Evolutionary conservation across 2,113 vertebrate genomes (phyloP).

Genomic region (Gorsachius goisagi): DNA sequence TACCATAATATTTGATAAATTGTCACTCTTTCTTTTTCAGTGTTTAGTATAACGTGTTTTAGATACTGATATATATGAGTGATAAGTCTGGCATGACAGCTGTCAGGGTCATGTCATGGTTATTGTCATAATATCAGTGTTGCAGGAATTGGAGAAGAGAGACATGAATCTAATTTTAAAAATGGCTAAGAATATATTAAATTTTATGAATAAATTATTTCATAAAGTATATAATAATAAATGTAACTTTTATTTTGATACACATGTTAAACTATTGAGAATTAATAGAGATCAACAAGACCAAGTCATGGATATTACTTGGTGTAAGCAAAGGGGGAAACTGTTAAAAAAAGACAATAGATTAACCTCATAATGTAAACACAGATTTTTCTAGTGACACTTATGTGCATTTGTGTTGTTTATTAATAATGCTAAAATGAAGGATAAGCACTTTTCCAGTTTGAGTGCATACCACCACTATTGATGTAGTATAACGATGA

Average conservation of each 20-base stretch:
- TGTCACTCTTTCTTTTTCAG: accelerated
- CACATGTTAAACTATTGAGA: neutral
- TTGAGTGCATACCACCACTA: neutral
- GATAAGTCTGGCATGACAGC: neutral
- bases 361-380: neutral
- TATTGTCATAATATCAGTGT: neutral
- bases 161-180: neutral
- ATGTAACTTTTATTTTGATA: neutral
- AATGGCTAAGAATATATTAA: neutral
- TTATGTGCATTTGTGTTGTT: neutral
- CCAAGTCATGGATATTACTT: neutral
- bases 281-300: neutral
- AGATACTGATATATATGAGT: neutral
- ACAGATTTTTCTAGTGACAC: neutral
- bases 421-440: neutral
- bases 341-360: neutral
- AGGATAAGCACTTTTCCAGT: neutral
- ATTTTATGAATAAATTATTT: neutral
- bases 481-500: neutral
- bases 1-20: neutral
- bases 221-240: neutral
- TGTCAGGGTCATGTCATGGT: neutral
- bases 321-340: accelerated
- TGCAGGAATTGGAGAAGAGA: neutral
- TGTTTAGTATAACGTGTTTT: neutral